These are phyloP conservation scores for Sebastes nivosus DNA, from an alignment of 2,797 vertebrate species.

Conservation along the genomic window DNA sequence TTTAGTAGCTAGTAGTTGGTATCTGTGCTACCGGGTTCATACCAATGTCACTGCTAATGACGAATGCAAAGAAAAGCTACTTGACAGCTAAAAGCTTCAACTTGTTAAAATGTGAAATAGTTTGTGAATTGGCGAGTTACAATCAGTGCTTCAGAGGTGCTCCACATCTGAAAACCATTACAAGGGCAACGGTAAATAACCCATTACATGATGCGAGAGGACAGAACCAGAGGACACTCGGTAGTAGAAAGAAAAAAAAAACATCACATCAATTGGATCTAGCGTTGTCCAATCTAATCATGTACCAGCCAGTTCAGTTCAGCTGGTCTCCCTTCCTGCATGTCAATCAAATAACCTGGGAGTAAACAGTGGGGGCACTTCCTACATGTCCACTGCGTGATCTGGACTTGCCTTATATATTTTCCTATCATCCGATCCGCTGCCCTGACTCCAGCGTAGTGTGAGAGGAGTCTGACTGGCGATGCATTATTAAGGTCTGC, in stretches of 20 bases:
- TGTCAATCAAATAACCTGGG: conserved; percentile 11
- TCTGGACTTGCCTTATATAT: not conserved
- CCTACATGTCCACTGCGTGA: not conserved
- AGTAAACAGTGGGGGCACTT: conserved; percentile 6
- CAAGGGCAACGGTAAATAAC: conserved; percentile 5
- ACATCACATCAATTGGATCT: not conserved
- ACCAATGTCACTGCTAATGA: not conserved
- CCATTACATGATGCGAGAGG: not conserved
- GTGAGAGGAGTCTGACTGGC: not conserved
- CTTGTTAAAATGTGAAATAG: not conserved
- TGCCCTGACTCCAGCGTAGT: not conserved
- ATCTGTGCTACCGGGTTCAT: not conserved
- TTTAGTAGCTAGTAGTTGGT: not conserved
- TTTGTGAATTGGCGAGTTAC: not conserved
- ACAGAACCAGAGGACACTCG: not conserved
- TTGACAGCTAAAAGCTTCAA: not conserved
- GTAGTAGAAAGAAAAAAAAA: not conserved
- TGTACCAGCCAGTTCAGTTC: not conserved
- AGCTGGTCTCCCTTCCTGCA: not conserved
- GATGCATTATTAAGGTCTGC: not conserved
- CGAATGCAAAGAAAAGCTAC: not conserved
- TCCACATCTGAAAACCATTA: conserved; percentile 13
- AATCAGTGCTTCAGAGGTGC: not conserved
- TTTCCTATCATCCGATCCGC: not conserved
- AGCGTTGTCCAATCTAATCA: not conserved